Evolutionary conservation across 2,113 vertebrate species (phyloP).

Genomic region (Prunella fulvescens): DNA sequence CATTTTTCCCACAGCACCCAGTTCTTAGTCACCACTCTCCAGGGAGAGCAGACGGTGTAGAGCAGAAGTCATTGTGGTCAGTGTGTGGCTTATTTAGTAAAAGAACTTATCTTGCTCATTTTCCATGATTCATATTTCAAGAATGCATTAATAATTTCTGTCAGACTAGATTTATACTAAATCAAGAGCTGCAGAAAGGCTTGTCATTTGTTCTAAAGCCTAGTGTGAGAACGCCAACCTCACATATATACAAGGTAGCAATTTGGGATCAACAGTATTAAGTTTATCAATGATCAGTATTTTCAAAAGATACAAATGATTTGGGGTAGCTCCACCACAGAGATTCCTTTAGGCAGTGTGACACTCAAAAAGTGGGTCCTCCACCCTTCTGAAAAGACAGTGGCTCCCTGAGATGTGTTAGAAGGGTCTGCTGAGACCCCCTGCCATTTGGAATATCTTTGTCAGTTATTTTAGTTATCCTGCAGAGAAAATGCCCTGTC

Average conservation of each 20-base stretch:
- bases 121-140: conserved; percentile 2
- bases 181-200: background rate
- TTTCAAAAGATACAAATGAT: background rate
- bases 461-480: background rate
- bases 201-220: background rate
- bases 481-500: background rate
- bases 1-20: background rate
- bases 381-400: background rate
- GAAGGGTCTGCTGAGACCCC: background rate
- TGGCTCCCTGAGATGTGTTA: background rate
- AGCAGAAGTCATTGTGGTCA: conserved; percentile 1
- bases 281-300: background rate
- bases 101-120: background rate
- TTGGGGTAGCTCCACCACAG: background rate
- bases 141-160: background rate
- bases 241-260: background rate
- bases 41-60: background rate
- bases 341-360: background rate
- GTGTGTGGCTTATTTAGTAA: background rate
- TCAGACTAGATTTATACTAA: background rate
- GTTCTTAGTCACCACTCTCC: background rate
- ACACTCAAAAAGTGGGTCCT: background rate
- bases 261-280: background rate
- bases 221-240: fast-evolving
- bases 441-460: background rate